phyloP scores from a whole-genome alignment of 2,797 vertebrate genomes.

The Nyctalus aviator region DNA sequence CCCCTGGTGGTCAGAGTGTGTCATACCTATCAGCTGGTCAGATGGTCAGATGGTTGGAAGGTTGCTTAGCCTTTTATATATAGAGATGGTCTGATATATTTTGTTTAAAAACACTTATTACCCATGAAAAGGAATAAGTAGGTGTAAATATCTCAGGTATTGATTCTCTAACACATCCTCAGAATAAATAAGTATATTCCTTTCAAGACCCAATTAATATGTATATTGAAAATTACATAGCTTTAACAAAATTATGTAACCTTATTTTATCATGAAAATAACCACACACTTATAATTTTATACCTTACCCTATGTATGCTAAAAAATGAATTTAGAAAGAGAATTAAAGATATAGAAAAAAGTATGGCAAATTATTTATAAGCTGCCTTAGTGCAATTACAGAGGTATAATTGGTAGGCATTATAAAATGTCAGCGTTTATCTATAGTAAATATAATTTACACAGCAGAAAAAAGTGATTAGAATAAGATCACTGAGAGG shows the following conservation, averaged over 20 bases:
- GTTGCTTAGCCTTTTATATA: no score
- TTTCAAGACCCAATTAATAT: neutral
- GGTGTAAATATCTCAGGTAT: neutral
- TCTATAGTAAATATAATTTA: conserved; percentile 79
- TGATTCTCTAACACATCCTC: neutral
- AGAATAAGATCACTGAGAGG: conserved; percentile 78
- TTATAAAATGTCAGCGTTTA: conserved; percentile 73
- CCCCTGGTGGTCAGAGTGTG: no score
- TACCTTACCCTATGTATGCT: neutral
- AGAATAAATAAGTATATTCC: neutral
- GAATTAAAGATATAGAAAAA: neutral
- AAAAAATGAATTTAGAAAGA: conserved; percentile 40
- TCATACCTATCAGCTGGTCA: no score
- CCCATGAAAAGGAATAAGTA: neutral
- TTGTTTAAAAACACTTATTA: neutral
- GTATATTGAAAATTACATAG: neutral
- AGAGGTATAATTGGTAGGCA: conserved; percentile 57
- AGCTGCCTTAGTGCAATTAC: conserved; percentile 46
- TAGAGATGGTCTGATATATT: neutral
- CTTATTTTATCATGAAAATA: conserved; percentile 5
- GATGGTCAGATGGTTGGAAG: no score
- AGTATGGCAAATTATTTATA: conserved; percentile 28
- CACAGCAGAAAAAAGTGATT: conserved; percentile 78
- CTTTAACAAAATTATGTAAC: neutral
- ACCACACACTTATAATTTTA: neutral